A percentile compares a stretch with the other conserved stretches of the same genome.
These are phyloP conservation scores for Oreochromis grahami DNA, from an alignment of 2,797 vertebrate species.

Conservation along the genomic window DNA sequence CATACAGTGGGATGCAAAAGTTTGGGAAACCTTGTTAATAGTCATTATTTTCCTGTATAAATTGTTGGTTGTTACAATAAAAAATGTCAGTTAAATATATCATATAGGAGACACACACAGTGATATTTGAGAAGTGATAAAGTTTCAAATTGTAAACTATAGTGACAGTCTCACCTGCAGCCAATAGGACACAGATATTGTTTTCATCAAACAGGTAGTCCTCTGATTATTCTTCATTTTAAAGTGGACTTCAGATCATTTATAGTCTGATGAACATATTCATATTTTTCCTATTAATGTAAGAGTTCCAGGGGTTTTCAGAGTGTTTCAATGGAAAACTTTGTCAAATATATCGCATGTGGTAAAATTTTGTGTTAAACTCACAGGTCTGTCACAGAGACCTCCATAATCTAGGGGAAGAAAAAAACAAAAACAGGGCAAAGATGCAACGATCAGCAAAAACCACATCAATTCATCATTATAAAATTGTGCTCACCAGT, in stretches of 20 bases:
- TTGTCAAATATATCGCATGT: background rate
- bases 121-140: no score
- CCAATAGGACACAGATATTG: background rate
- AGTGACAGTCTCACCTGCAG: background rate
- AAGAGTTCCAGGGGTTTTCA: background rate
- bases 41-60: no score
- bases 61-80: no score
- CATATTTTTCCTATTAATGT: background rate
- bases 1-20: no score
- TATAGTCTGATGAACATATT: background rate
- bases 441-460: background rate
- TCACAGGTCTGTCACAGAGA: background rate
- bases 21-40: no score
- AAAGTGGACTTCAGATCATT: rapidly evolving
- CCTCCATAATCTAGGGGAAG: background rate
- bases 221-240: background rate
- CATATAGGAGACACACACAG: no score
- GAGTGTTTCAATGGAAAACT: background rate
- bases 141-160: background rate
- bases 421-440: background rate
- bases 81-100: no score
- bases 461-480: background rate
- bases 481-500: background rate
- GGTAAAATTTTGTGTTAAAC: background rate
- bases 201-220: background rate